phyloP scores from a whole-genome alignment of 2,797 vertebrate species.

The Merluccius polli region DNA sequence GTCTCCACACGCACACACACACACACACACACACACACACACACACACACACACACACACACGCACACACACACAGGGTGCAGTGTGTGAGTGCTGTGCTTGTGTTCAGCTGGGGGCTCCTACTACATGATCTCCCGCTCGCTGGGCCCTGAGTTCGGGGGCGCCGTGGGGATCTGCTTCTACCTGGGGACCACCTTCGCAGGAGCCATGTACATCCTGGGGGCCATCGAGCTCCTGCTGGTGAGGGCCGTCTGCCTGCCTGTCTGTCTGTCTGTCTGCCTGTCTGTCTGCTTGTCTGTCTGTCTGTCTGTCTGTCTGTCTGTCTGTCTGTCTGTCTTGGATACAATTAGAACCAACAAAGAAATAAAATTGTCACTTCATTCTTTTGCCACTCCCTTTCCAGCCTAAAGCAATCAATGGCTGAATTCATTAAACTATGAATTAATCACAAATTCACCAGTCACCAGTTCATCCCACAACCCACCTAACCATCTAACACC shows the following conservation, averaged over 20 bases:
- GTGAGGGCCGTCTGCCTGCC: conserved; percentile 67
- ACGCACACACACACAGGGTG: not conserved
- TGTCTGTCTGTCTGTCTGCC: not conserved
- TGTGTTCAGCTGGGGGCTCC: conserved; percentile 84
- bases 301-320: not conserved
- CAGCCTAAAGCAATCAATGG: no score
- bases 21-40: not conserved
- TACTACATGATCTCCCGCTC: conserved; percentile 99
- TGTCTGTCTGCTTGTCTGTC: not conserved
- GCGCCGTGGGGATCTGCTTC: conserved; percentile 97
- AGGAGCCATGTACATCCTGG: conserved; percentile 98
- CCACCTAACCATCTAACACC: not conserved
- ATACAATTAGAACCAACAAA: not conserved
- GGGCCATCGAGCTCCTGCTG: conserved; percentile 96
- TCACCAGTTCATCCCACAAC: not conserved
- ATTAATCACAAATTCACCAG: no score
- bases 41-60: not conserved
- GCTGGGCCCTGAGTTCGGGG: conserved; percentile 94
- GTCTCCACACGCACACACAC: not conserved
- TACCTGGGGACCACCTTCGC: conserved; percentile 96
- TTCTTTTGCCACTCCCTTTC: not conserved
- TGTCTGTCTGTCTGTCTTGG: not conserved
- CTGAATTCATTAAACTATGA: no score
- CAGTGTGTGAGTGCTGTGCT: conserved; percentile 13
- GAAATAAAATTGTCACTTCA: not conserved